A percentile compares a stretch with the other conserved stretches of the same genome.
These are phyloP conservation scores for Actias luna DNA, from an alignment of 2,888 invertebrate species.

Conservation along the genomic window DNA sequence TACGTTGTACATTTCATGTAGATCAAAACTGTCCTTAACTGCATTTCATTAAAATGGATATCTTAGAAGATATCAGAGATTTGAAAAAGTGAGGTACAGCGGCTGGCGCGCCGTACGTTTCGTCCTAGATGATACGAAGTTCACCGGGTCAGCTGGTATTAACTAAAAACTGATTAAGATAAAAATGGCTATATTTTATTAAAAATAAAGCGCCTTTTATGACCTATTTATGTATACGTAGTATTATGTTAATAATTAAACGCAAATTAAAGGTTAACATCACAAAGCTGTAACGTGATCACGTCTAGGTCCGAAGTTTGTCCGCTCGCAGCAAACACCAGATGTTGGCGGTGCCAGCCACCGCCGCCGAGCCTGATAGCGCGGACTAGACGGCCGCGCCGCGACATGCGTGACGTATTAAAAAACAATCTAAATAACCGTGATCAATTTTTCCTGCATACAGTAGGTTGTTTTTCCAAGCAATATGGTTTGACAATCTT, in stretches of 20 bases:
- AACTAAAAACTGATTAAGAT: neutral
- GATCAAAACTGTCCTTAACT: no score
- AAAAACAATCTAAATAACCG: slow-evolving; percentile 20
- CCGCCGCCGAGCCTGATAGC: slow-evolving; percentile 44
- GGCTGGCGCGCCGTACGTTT: no score
- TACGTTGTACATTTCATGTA: no score
- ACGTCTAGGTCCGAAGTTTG: slow-evolving; percentile 25
- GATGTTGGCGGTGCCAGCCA: slow-evolving; percentile 73
- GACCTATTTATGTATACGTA: neutral
- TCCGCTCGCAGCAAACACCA: slow-evolving; percentile 35
- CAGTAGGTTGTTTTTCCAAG: neutral
- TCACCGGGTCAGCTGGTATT: no score
- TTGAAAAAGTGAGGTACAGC: no score
- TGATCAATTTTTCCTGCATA: slow-evolving; percentile 11
- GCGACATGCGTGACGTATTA: slow-evolving; percentile 28
- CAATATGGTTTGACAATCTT: no score
- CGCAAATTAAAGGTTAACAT: slow-evolving; percentile 9
- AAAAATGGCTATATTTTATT: no score
- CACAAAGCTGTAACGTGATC: slow-evolving; percentile 36
- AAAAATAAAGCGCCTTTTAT: no score
- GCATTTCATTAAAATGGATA: no score
- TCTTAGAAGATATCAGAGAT: no score
- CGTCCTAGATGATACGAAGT: no score
- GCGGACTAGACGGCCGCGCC: slow-evolving; percentile 41
- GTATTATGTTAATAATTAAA: neutral